Base-by-base conservation (phyloP, 2,113 vertebrate species). In the Caranx ignobilis region DNA sequence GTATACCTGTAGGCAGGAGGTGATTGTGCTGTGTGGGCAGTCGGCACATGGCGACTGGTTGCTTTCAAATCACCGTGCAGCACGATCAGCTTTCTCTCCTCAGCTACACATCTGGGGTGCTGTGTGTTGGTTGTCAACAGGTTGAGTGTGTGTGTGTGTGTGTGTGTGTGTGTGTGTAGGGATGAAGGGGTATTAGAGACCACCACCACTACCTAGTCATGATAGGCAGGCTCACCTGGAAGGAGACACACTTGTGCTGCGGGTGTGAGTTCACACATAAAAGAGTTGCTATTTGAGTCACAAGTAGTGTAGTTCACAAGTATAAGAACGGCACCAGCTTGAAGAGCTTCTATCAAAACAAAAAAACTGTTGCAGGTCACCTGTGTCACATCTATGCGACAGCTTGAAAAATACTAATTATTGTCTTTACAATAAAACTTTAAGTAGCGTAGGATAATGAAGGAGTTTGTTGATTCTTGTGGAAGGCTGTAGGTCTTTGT, bases 31-130 rank as follows among this genome's bases (percentile, higher is more conserved):
- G 59, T 13, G 82, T 82, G 48, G 77, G 80, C 50, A 74, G 26
- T 12, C 2, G 2, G 73, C 18, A 4, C 74, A 77, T 66, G 71
- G 79, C 16, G 11, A 79, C 55, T 34, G 41, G 43, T 57, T 56
- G 21, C 76, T 85, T 77, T 77, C 65, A 76, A 79, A 83, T 85
- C 78, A 71, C 70, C 82, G 67, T 81, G 60, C 59, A 78, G 70
- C 68, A 48, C 11, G n/a, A 50, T 74, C 60, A 41, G 26, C 45
- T 41, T 31, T 16, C 70, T 61, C 39, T 72, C 45, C 47, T 56
- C 59, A 79, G 43, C 65, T 19, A 10, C 69, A 54, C 70, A 77
- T 48, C 16, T 78, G 79, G 73, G 55, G 66, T 43, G 57, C 56
- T 68, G 50, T 41, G 26, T n/a, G 64, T 72, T 55, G 52, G 56